Evolutionary conservation across 2,797 vertebrate genomes (phyloP), one percentile per base, ranked within the genome.

Genomic region (Danionella dracula): DNA sequence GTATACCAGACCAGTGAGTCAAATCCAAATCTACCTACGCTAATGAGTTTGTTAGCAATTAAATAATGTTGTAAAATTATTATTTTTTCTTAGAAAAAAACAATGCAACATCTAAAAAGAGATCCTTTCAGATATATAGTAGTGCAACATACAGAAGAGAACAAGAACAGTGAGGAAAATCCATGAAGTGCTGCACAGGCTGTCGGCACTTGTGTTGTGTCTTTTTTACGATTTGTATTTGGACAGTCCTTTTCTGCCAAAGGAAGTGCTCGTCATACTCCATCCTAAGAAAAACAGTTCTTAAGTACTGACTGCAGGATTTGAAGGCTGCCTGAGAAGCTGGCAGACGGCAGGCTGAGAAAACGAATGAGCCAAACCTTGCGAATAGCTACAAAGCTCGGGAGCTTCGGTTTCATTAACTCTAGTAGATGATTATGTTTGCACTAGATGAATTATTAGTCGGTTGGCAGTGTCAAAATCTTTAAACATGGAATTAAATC

Each of bases 161-260:
- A 20, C 38, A 6, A 40, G 13, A 13, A 11, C 13, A 50, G 60
- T 1, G 10, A 37, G 23, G 41, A 56, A 11, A 21, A 49, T 27
- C 31, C n/a, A 16, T 15, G n/a, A 32, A 7, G 9, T 23, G 7
- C 31, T 44, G 41, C 16, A 4, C 53, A 48, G 21, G 42, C 44
- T 67, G 64, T 67, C 64, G 49, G 54, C 55, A 41, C 65, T 49
- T 40, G 16, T 67, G 57, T 41, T 3, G 17, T 41, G 35, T 38
- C 46, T 59, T 44, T 8, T 40, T n/a, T 68, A 46, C 60, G 56
- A 68, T 68, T 59, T 61, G 48, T 54, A 35, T 61, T 60, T 60
- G 13, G n/a, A 35, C 56, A 8, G 6, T 34, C 21, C 11, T 48
- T 37, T 57, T 42, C 51, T 48, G 42, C 37, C 53, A 57, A 48